Conservation (phyloP, 2,888 invertebrate genomes). For the Agrotis ipsilon region DNA sequence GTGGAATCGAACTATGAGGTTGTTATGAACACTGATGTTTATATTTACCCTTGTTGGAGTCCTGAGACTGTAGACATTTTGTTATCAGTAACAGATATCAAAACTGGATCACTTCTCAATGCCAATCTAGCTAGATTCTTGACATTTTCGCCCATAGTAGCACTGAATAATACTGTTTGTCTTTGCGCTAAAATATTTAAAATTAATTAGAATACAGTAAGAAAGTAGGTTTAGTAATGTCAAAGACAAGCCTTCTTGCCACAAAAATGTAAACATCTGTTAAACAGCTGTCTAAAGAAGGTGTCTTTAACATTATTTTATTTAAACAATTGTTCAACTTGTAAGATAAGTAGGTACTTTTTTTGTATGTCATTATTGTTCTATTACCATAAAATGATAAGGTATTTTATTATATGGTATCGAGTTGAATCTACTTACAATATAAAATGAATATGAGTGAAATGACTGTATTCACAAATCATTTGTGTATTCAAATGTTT, state of each 20-base stretch:
- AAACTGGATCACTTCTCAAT: conserved; percentile 96
- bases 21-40: not conserved
- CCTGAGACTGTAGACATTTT: conserved; percentile 95
- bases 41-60: conserved; percentile 93
- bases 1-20: too few relatives aligned
- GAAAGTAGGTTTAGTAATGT: not conserved
- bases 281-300: too few relatives aligned
- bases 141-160: conserved; percentile 98
- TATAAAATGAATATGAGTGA: too few relatives aligned
- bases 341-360: too few relatives aligned
- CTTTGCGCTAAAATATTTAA: conserved; percentile 93
- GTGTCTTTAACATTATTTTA: not conserved
- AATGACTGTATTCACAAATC: too few relatives aligned
- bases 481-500: too few relatives aligned
- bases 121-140: conserved; percentile 96
- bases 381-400: too few relatives aligned
- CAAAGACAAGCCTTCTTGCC: too few relatives aligned
- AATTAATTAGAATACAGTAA: not conserved
- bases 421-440: too few relatives aligned
- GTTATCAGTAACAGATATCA: conserved; percentile 96
- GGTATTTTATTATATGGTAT: too few relatives aligned
- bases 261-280: too few relatives aligned
- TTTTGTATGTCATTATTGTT: too few relatives aligned
- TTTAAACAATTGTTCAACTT: conserved; percentile 27
- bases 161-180: conserved; percentile 99